Conservation (phyloP, 2,797 vertebrate genomes). For the Sandelia bainsii region DNA sequence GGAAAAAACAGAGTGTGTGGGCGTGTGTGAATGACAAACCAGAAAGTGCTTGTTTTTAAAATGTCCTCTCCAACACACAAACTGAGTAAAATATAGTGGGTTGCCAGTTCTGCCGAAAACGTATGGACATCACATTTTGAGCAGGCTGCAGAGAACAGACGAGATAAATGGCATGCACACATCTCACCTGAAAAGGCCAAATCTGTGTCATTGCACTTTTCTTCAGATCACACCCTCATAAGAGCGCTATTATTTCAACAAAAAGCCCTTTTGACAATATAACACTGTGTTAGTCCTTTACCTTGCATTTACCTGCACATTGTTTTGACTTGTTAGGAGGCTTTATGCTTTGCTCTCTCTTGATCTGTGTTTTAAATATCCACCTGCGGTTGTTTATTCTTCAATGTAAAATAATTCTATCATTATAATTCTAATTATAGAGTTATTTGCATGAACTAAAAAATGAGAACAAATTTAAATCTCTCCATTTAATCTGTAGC, state of each 20-base stretch:
- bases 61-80: conserved; percentile 57
- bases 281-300: conserved; percentile 21
- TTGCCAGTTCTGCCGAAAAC: conserved; percentile 54
- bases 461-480: conserved; percentile 73
- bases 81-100: conserved; percentile 57
- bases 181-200: conserved; percentile 74
- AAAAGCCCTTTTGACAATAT: conserved; percentile 35
- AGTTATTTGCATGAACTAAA: conserved; percentile 62
- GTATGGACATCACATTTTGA: conserved; percentile 50
- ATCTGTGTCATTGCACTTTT: conserved; percentile 37
- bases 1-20: conserved; percentile 57
- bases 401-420: conserved; percentile 37
- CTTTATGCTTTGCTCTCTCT: not conserved
- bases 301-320: conserved; percentile 12
- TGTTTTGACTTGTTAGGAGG: not conserved
- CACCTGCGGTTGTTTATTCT: conserved; percentile 38
- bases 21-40: conserved; percentile 70
- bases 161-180: conserved; percentile 70
- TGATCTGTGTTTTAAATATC: conserved; percentile 40
- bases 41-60: conserved; percentile 65
- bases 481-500: conserved; percentile 76
- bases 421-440: conserved; percentile 61
- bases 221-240: conserved; percentile 36
- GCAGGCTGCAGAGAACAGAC: conserved; percentile 32
- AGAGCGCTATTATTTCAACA: conserved; percentile 43